A percentile compares a stretch with the other conserved stretches of the same genome.
Evolutionary conservation across 2,888 invertebrate species (phyloP).

Genomic region (Mongoloraphidia duomilia): DNA sequence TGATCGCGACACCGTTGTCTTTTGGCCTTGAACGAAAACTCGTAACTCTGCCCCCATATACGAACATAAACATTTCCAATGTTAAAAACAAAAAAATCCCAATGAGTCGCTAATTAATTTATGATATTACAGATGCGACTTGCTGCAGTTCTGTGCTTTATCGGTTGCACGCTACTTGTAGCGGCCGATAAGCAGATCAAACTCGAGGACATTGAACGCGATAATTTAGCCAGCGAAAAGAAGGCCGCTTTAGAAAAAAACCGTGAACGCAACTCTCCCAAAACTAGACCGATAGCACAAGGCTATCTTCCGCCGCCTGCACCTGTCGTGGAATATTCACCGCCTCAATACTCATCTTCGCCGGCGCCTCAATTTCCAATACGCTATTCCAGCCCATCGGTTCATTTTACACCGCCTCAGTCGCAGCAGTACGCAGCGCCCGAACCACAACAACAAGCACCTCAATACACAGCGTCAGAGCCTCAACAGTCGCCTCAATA

Average conservation of each 20-base stretch:
- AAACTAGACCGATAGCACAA: conserved; percentile 9
- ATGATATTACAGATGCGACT: no score
- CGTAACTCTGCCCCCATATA: no score
- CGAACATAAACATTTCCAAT: no score
- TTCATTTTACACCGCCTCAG: conserved; percentile 18
- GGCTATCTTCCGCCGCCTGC: conserved; percentile 21
- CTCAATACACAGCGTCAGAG: conserved; percentile 19
- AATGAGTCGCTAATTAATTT: no score
- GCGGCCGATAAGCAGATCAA: conserved; percentile 47
- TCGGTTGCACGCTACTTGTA: conserved; percentile 18
- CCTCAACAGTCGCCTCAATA: conserved; percentile 7
- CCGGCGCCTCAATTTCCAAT: background rate
- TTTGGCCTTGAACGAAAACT: no score
- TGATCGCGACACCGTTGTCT: no score
- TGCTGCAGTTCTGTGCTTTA: conserved; percentile 13
- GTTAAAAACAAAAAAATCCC: no score
- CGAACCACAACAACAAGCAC: conserved; percentile 15
- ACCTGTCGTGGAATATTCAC: conserved; percentile 10
- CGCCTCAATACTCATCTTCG: background rate
- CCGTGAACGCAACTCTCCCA: conserved; percentile 2
- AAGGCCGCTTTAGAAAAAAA: conserved; percentile 21
- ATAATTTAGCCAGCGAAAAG: conserved; percentile 46
- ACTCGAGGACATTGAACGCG: conserved; percentile 60
- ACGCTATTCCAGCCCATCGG: no score
- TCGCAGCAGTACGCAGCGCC: conserved; percentile 24